Evolutionary conservation across 2,113 vertebrate species (phyloP).

Genomic region (Tringa solitaria): DNA sequence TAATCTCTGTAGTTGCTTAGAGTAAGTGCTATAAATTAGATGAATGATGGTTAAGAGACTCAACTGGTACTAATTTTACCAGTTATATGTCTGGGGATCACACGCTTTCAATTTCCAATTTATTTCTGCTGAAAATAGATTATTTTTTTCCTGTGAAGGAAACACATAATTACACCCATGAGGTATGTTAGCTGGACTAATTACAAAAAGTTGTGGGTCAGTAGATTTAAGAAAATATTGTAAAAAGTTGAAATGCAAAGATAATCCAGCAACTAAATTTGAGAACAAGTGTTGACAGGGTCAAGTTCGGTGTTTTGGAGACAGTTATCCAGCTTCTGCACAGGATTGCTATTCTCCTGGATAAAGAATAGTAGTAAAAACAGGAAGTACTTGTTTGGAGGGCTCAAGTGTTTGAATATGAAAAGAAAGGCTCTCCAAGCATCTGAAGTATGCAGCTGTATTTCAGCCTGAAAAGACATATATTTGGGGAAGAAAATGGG

Average conservation of each 20-base stretch:
- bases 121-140: not conserved
- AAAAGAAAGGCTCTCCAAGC: not conserved
- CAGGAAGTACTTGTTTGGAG: not conserved
- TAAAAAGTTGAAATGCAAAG: not conserved
- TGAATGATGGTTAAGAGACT: not conserved
- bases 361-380: not conserved
- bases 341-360: not conserved
- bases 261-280: not conserved
- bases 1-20: not conserved
- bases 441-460: not conserved
- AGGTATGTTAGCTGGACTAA: not conserved
- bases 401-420: not conserved
- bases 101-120: not conserved
- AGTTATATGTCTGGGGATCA: not conserved
- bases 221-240: not conserved
- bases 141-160: not conserved
- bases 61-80: not conserved
- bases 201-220: not conserved
- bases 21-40: not conserved
- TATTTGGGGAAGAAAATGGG: not conserved
- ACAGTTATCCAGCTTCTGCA: not conserved
- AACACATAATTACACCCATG: not conserved
- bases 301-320: not conserved
- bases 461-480: not conserved
- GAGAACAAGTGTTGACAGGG: not conserved